Percentiles rank a stretch among this genome's conserved stretches.
phyloP scores from a whole-genome alignment of 2,888 invertebrate species.

The Busseola fusca region DNA sequence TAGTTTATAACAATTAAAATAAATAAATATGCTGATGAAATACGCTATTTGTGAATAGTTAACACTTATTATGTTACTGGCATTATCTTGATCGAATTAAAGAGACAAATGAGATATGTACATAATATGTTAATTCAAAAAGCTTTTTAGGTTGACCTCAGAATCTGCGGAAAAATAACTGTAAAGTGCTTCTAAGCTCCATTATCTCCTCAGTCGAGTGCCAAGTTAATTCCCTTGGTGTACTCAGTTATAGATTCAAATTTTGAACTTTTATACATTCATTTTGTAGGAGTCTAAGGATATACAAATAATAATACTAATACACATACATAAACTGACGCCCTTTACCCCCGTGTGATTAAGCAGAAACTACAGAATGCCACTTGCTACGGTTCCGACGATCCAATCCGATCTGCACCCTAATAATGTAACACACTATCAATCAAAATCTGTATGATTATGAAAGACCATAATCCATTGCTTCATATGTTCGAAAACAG shows the following conservation, averaged over 20 bases:
- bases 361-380: not conserved
- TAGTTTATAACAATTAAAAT: no score
- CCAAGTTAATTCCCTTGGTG: not conserved
- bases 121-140: not conserved
- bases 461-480: not conserved
- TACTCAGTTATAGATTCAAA: not conserved
- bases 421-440: no score
- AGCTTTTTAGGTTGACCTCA: not conserved
- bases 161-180: not conserved
- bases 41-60: no score
- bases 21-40: no score
- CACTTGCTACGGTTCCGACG: not conserved
- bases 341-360: fast-evolving
- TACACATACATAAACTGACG: not conserved
- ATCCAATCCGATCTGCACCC: not conserved
- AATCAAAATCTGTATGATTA: not conserved
- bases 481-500: not conserved
- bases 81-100: constrained; percentile 31
- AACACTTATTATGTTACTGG: constrained; percentile 16
- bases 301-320: no score
- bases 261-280: not conserved
- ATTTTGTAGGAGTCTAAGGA: not conserved
- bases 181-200: not conserved
- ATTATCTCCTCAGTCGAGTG: not conserved
- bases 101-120: not conserved